Conservation (phyloP, 2,888 invertebrate genomes). For the Pheosia tremula region DNA sequence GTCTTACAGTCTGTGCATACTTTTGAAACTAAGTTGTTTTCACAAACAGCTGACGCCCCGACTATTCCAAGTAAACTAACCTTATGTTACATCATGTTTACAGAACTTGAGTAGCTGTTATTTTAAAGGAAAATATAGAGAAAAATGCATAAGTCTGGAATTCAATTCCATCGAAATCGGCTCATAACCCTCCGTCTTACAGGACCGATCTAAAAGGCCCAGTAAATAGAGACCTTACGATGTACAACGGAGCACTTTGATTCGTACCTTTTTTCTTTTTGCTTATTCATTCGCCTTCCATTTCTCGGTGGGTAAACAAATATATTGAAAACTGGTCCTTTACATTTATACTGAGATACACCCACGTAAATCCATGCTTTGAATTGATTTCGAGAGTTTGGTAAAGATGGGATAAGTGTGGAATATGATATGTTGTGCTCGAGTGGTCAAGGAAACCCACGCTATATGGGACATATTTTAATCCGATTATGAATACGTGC, state of each 20-base stretch:
- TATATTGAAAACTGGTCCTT: slow-evolving; percentile 11
- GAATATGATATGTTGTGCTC: background rate
- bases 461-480: background rate
- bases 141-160: background rate
- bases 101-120: too few species aligned
- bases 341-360: background rate
- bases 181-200: slow-evolving; percentile 1
- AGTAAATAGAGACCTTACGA: slow-evolving; percentile 13
- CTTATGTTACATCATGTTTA: too few species aligned
- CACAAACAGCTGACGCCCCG: too few species aligned
- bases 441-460: background rate
- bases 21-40: too few species aligned
- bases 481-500: slow-evolving; percentile 6
- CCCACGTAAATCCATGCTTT: background rate
- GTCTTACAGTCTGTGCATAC: too few species aligned
- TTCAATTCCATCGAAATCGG: background rate
- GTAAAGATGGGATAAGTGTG: background rate
- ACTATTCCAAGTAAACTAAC: too few species aligned
- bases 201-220: background rate
- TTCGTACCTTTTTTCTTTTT: slow-evolving; percentile 9
- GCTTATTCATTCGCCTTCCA: slow-evolving; percentile 19
- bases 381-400: background rate
- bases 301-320: slow-evolving; percentile 18
- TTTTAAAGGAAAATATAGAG: too few species aligned
- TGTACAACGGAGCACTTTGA: slow-evolving; percentile 6